Base-by-base conservation (phyloP, 2,113 vertebrate species). In the Herpailurus yagouaroundi region DNA sequence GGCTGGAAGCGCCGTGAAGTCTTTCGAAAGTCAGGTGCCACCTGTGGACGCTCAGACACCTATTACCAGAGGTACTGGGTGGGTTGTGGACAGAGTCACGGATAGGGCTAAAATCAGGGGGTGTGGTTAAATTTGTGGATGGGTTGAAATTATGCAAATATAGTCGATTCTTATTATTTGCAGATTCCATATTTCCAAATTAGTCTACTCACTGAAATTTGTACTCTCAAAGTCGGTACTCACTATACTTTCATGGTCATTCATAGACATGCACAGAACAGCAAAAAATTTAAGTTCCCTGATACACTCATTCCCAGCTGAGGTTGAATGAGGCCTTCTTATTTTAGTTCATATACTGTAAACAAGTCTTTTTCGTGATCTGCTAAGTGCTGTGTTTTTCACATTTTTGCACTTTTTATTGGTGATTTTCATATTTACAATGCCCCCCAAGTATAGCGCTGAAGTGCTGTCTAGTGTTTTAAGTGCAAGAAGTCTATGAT, bases 1-100 rank as follows among this genome's bases (percentile, higher is more conserved):
- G 99, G 99, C 50, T 99, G 99, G 99, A 99, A 99, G 97, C 99
- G 99, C 36, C 99, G 99, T 95, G 99, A 99, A 96, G 99, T 99
- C 71, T 98, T 99, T 60, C 99, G 99, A 3, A 99, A 99, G 64
- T 99, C 99, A 14, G 99, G 99, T 25, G 98, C 97, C 11, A 99
- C 99, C 80, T 97, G 99, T 18, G 99, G 99, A 71, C 99, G 99
- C 64, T 99, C 98, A 76, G 99, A 99, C 98, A 99, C 99, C 4
- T 99, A 99, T 97, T 99, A 99, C 86, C 95, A 99, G 92, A 99
- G 99, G 99, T 99, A 99, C 94, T 94, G 89, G 87, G 50, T 90
- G 94, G 85, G 74, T 81, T 96, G 36, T 97, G 97, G 66, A 41
- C 71, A 94, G 31, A 63, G 57, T 85, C 21, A 27, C 36, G 68